phyloP scores from a whole-genome alignment of 2,797 vertebrate species.

The Brachyrhaphis roseni region DNA sequence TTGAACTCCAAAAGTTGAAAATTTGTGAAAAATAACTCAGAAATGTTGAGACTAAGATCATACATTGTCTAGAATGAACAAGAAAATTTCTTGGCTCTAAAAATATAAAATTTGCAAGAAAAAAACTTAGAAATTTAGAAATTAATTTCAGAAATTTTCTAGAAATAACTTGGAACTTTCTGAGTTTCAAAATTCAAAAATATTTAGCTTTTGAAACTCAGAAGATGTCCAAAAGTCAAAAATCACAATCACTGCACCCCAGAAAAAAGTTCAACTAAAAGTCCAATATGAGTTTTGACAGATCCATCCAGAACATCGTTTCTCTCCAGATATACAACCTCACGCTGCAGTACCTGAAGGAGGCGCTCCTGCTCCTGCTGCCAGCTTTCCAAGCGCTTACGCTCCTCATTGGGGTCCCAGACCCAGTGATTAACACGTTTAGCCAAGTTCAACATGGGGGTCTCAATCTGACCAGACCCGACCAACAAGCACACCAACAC shows the following conservation, averaged over 20 bases:
- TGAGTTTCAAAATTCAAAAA: too few relatives aligned
- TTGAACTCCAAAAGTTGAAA: too few relatives aligned
- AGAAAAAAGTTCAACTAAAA: neutral
- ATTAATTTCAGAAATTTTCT: too few relatives aligned
- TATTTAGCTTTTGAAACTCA: too few relatives aligned
- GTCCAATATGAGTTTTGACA: neutral
- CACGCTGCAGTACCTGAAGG: conserved; percentile 88
- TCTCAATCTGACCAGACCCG: conserved; percentile 82
- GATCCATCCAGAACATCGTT: conserved; percentile 24
- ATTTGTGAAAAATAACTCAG: too few relatives aligned
- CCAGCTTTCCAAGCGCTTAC: conserved; percentile 95
- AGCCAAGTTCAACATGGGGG: conserved; percentile 84
- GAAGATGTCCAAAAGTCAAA: too few relatives aligned
- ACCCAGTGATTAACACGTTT: conserved; percentile 95
- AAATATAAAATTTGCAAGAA: too few relatives aligned
- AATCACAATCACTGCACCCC: neutral
- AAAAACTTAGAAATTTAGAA: too few relatives aligned
- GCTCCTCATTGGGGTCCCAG: conserved; percentile 98
- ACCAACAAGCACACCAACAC: conserved; percentile 42
- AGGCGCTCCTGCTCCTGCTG: conserved; percentile 95
- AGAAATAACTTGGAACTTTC: too few relatives aligned
- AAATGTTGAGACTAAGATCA: too few relatives aligned
- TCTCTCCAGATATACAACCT: conserved; percentile 43
- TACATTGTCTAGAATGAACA: too few relatives aligned
- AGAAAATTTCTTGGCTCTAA: too few relatives aligned